These are phyloP conservation scores for Noctua janthe DNA, from an alignment of 2,888 invertebrate genomes.

Conservation along the genomic window DNA sequence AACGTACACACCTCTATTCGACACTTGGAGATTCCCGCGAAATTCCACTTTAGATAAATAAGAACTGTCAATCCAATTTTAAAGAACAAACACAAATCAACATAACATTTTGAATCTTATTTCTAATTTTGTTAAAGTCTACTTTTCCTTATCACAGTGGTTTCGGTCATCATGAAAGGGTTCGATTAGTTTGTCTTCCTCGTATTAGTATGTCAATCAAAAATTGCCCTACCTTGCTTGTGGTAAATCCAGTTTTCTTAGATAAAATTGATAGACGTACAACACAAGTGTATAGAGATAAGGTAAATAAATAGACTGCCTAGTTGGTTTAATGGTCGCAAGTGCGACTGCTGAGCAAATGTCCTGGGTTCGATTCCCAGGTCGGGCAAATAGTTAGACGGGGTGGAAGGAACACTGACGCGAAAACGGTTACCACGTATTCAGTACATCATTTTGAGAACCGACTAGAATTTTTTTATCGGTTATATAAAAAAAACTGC, in stretches of 20 bases:
- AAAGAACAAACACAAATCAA: not conserved
- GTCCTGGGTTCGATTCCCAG: not conserved
- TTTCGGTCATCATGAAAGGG: slow-evolving; percentile 40
- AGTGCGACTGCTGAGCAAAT: not conserved
- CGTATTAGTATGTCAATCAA: slow-evolving; percentile 45
- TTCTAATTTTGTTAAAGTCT: rapidly evolving
- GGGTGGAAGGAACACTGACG: too few species aligned
- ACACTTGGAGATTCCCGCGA: not conserved
- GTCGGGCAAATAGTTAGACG: not conserved
- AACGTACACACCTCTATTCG: too few species aligned
- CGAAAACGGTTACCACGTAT: too few species aligned
- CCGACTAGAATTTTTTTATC: too few species aligned
- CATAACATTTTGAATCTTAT: slow-evolving; percentile 7
- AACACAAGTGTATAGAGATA: not conserved
- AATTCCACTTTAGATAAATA: slow-evolving; percentile 39
- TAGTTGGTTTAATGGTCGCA: not conserved
- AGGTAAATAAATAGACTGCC: not conserved
- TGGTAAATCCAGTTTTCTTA: slow-evolving; percentile 17
- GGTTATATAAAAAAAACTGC: too few species aligned
- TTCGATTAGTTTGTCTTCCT: slow-evolving; percentile 7
- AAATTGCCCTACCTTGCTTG: slow-evolving; percentile 1
- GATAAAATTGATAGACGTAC: slow-evolving; percentile 41
- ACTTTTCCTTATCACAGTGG: slow-evolving; percentile 5
- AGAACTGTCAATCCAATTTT: slow-evolving; percentile 38
- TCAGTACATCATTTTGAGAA: too few species aligned